Evolutionary conservation across 2,113 vertebrate species (phyloP), one percentile per base, ranked within the genome.

Genomic region (Dasyprocta punctata): DNA sequence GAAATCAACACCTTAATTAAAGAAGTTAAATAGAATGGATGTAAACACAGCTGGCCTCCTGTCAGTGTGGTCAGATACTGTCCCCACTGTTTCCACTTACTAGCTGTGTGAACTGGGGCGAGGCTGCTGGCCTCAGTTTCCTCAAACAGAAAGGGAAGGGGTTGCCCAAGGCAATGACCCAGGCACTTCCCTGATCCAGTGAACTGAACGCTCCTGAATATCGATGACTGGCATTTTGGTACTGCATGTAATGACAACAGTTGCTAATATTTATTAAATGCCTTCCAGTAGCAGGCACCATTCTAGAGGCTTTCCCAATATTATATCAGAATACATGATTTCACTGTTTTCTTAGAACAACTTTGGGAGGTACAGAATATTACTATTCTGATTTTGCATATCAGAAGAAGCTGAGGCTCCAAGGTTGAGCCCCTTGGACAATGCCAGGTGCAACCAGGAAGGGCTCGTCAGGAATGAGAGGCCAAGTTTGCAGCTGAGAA

Each of bases 1-100:
- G 90, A 89, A 89, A 96, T 96, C 96, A 98, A 95, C 96, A 97
- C 71, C 60, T 93, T 96, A 80, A 94, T 97, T 97, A 98, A 89
- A 96, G 90, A 80, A 96, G 88, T 92, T 78, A 95, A 95, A 94
- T 44, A 96, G 95, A 91, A 96, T 90, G 58, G 92, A 87, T 91
- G 90, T 87, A 80, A 97, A 97, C 91, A 97, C 78, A 96, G 71
- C 90, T 96, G 94, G 93, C 73, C 49, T 60, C 54, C 67, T 81
- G 94, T 95, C 95, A 61, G 2, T 44, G 65, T 61, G 60, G 89
- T 52, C 89, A 20, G 80, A n/a, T 52, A 33, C 91, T 93, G 54
- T 92, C 94, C 92, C 95, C 83, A 86, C 78, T 78, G 56, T 65
- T 56, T 38, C 77, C 56, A 47, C 88, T 88, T 92, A 93, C 33